Evolutionary conservation across 2,113 vertebrate genomes (phyloP), one percentile per base, ranked within the genome.

Genomic region (Paratilapia polleni): DNA sequence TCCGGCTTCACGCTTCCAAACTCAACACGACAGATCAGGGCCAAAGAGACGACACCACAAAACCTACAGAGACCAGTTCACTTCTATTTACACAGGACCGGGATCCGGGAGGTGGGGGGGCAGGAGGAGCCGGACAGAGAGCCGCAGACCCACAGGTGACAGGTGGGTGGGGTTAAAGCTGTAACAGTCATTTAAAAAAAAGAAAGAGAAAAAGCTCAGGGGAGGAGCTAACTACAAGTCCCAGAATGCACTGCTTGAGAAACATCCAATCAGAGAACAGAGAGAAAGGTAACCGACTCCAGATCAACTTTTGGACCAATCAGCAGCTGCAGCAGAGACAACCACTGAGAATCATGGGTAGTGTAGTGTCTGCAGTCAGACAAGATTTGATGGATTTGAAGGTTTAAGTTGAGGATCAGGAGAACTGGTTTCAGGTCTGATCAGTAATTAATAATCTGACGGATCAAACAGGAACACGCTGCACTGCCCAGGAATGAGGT

Each of bases 1-100:
- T 59, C 20, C 66, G 7, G 43, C 26, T 1, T 59, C 63, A 64
- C 26, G n/a, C 57, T 47, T 59, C 68, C 20, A 49, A 59, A 83
- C 47, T 66, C 52, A 49, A 28, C 61, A 49, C 58, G 41, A 52
- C n/a, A 56, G 12, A 52, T 75, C 80, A 56, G 70, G n/a, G 14
- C 62, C 59, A 78, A 12, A 47, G 8, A 49, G 70, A 80, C 75
- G 19, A 89, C 77, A 64, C 24, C 43, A 86, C 78, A 61, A 38
- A 11, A 85, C 59, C 85, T 52, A 77, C 59, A 80, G 49, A 52
- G 34, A 90, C 85, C 77, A 36, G 31, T 43, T 78, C 76, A 91
- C 79, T 52, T 31, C 68, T 91, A 91, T 93, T 88, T 92, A 91
- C 91, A 92, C 38, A 59, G 68, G 61, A 49, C 20, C 47, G n/a